Evolutionary conservation across 2,113 vertebrate genomes (phyloP).

Genomic region (Atractosteus spatula): DNA sequence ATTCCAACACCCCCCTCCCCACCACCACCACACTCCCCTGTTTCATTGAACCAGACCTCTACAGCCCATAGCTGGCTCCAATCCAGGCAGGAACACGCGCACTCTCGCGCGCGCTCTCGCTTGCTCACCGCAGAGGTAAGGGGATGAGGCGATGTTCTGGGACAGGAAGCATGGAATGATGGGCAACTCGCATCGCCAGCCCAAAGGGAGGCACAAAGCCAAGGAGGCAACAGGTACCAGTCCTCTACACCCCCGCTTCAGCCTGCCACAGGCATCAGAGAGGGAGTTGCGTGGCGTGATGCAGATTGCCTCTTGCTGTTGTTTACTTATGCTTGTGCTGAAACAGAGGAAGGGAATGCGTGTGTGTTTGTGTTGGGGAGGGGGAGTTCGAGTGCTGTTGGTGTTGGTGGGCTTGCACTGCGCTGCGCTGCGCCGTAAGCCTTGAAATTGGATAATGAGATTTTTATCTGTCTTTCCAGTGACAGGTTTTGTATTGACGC

Average conservation of each 20-base stretch:
- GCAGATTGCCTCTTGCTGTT: too few species aligned
- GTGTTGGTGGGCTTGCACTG: conserved; percentile 2
- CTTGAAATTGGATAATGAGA: conserved; percentile 6
- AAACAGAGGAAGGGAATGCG: neutral
- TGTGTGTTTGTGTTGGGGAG: neutral
- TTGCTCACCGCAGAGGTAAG: conserved; percentile 27
- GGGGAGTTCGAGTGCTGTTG: neutral
- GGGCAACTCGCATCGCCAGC: conserved; percentile 70
- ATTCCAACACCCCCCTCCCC: conserved; percentile 6
- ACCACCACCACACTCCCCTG: conserved; percentile 7
- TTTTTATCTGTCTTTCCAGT: neutral
- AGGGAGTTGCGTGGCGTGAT: too few species aligned
- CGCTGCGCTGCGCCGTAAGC: conserved; percentile 6
- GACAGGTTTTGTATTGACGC: too few species aligned
- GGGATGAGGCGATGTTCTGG: conserved; percentile 74
- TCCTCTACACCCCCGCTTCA: neutral
- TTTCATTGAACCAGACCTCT: conserved; percentile 42
- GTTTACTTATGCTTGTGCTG: too few species aligned
- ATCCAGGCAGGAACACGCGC: conserved; percentile 37
- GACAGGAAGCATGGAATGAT: conserved; percentile 67
- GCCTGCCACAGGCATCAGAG: too few species aligned
- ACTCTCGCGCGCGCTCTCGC: conserved; percentile 4
- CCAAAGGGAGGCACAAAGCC: conserved; percentile 70
- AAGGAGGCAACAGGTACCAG: conserved; percentile 70
- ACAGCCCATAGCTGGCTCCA: conserved; percentile 49